Conservation (phyloP, 2,797 vertebrate genomes). For the Lepus oiostolus region DNA sequence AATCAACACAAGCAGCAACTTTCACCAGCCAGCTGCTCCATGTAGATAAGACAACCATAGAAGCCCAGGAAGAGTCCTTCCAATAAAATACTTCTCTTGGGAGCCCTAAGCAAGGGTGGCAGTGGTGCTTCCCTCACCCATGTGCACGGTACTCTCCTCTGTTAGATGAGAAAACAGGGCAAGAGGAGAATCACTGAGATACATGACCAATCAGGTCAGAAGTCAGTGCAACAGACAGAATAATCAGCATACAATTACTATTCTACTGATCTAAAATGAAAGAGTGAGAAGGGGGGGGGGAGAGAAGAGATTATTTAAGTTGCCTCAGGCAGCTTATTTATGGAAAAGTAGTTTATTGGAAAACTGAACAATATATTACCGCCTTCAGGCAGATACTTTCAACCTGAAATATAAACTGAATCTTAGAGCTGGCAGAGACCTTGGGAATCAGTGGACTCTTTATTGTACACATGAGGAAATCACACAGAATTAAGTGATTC, state of each 20-base stretch:
- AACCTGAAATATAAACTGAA: neutral
- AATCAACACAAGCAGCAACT: conserved; percentile 43
- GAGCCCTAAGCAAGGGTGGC: neutral
- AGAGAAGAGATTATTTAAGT: neutral
- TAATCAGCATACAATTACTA: neutral
- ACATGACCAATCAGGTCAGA: neutral
- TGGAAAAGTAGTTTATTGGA: conserved; percentile 7
- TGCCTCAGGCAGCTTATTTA: neutral
- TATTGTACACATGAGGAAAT: conserved; percentile 7
- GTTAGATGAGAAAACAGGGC: neutral
- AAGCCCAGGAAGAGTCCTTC: neutral
- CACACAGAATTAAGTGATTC: neutral
- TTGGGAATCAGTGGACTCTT: neutral
- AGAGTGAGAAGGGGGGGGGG: neutral
- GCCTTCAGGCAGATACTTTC: conserved; percentile 39
- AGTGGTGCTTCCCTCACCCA: neutral
- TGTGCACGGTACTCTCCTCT: neutral
- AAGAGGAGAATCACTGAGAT: neutral
- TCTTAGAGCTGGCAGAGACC: neutral
- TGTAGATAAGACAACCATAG: conserved; percentile 53
- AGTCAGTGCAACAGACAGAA: neutral
- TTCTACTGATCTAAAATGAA: neutral
- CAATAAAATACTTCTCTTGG: neutral
- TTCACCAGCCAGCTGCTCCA: conserved; percentile 68
- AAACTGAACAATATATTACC: neutral